phyloP scores from a whole-genome alignment of 1,140 invertebrate species.

The Probaryconus sp. region DNA sequence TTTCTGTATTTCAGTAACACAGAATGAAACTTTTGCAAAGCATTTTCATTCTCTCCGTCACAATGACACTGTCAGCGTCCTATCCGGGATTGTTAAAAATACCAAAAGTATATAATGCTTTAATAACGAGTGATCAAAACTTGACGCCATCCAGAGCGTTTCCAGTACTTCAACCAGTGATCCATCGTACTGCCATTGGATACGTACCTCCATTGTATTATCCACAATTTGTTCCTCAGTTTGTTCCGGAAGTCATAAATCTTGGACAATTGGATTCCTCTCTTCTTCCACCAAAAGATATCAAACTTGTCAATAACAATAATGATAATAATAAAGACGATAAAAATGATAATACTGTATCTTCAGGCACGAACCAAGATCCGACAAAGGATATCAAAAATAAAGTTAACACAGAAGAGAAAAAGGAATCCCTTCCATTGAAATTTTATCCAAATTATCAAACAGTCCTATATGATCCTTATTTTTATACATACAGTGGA shows the following conservation, averaged over 20 bases:
- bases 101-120: constrained; percentile 86
- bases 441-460: constrained; percentile 74
- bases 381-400: background rate
- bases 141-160: constrained; percentile 84
- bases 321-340: constrained; percentile 4
- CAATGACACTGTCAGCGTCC: constrained; percentile 58
- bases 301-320: background rate
- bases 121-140: constrained; percentile 86
- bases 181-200: constrained; percentile 80
- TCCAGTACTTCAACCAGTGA: constrained; percentile 84
- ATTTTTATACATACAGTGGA: constrained; percentile 70
- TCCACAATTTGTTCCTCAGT: constrained; percentile 63
- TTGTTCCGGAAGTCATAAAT: constrained; percentile 49
- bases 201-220: constrained; percentile 78
- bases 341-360: too few species aligned
- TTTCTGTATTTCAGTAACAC: too few species aligned
- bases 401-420: background rate
- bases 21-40: too few species aligned
- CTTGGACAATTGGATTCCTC: constrained; percentile 37
- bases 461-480: constrained; percentile 72
- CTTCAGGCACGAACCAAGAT: too few species aligned
- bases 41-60: constrained; percentile 56
- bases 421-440: constrained; percentile 59
- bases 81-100: constrained; percentile 75
- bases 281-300: background rate